Evolutionary conservation across 2,113 vertebrate species (phyloP), one percentile per base, ranked within the genome.

Genomic region (Campylorhamphus procurvoides): DNA sequence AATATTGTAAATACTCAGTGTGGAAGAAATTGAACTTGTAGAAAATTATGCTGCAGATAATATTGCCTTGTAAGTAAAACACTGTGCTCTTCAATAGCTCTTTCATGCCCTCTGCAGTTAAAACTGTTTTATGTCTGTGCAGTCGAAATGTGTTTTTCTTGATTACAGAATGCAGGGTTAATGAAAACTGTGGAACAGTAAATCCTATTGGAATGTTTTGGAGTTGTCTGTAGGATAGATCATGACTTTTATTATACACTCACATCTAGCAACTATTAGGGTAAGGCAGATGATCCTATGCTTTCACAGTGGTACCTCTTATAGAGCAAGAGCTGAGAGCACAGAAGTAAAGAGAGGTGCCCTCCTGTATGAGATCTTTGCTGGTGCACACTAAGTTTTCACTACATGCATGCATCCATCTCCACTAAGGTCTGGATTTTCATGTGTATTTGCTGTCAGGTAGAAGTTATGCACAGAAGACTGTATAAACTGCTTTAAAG

Each of bases 81-180:
- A 18, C 20, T 47, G 42, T 25, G 33, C 72, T 91, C 28, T 96
- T 97, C 87, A 75, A 78, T 55, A 79, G 96, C 94, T 95, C 92
- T 96, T 94, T 96, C 59, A 71, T 56, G 96, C 97, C 96, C 96
- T 88, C 96, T 97, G 87, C 96, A 90, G 94, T 97, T 90, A 46
- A 93, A 94, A 90, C 29, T 67, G 60, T 5, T 86, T 88, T 68
- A 35, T 86, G 47, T 13, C 47, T 93, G 29, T 80, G 72, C 76
- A 94, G 28, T 58, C 49, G 14, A 68, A 82, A 10, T 40, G n/a
- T 29, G 22, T 15, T 90, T 84, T 82, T 82, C 55, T 59, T 2
- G 0, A 14, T n/a, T 59, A 28, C 35, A 31, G 46, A 72, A 37
- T 77, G 35, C 14, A 29, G 5, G 20, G 6, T 62, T 62, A 83